These are phyloP conservation scores for Epinephelus malabaricus DNA, from an alignment of 2,797 vertebrate genomes.

Conservation along the genomic window DNA sequence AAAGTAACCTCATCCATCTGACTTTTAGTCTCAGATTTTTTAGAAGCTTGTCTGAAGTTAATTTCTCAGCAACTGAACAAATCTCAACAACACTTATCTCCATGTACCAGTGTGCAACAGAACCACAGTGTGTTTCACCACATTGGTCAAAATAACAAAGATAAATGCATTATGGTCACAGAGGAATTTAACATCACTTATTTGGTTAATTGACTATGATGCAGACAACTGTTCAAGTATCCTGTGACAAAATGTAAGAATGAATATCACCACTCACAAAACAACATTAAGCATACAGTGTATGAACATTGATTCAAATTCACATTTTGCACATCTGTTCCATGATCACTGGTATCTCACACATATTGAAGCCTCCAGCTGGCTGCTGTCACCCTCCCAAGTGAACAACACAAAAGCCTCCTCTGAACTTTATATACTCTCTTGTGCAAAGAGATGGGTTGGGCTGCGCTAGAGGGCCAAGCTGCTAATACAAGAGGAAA, in stretches of 20 bases:
- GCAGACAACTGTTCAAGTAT: too few relatives aligned
- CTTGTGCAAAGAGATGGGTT: neutral
- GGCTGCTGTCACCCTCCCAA: too few relatives aligned
- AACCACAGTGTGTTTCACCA: neutral
- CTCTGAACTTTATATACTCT: neutral
- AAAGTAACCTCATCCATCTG: neutral
- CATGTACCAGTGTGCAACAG: neutral
- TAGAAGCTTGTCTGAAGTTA: too few relatives aligned
- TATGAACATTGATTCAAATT: too few relatives aligned
- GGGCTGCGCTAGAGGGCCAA: too few relatives aligned
- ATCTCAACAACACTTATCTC: neutral
- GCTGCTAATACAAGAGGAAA: too few relatives aligned
- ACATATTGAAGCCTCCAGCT: too few relatives aligned
- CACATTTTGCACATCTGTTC: too few relatives aligned
- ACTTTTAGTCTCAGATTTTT: neutral
- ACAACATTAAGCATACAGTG: neutral
- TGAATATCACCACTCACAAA: neutral
- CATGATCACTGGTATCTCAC: neutral
- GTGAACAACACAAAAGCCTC: constrained; percentile 5
- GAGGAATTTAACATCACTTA: neutral
- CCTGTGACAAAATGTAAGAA: too few relatives aligned
- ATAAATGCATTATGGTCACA: neutral
- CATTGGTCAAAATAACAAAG: neutral
- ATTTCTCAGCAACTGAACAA: too few relatives aligned
- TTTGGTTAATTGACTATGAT: neutral